Evolutionary conservation across 2,113 vertebrate genomes (phyloP).

Genomic region (Daubentonia madagascariensis): DNA sequence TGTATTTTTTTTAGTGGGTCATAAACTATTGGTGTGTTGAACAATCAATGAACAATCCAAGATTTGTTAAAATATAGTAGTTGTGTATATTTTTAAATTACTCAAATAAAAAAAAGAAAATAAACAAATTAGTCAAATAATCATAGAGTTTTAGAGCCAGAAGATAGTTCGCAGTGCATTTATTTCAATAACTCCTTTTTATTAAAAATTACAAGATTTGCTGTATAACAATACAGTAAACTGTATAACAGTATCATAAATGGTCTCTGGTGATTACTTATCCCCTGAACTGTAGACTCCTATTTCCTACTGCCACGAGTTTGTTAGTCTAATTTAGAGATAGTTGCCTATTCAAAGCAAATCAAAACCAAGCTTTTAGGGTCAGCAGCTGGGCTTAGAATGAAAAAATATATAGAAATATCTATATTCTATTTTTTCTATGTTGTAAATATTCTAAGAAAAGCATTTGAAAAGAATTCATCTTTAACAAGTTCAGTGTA

Average conservation of each 20-base stretch:
- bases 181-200: neutral
- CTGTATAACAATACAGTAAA: neutral
- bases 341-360: neutral
- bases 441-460: neutral
- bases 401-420: neutral
- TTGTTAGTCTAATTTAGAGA: neutral
- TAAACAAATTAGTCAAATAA: neutral
- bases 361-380: slow-evolving; percentile 24
- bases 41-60: neutral
- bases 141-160: neutral
- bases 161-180: neutral
- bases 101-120: too few relatives aligned
- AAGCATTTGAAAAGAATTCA: neutral
- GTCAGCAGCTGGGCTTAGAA: neutral
- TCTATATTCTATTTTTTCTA: slow-evolving; percentile 18
- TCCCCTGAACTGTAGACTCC: neutral
- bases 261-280: neutral
- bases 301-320: neutral
- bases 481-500: neutral
- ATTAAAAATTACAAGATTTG: neutral
- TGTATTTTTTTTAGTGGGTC: neutral
- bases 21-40: slow-evolving; percentile 8
- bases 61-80: neutral
- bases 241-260: neutral
- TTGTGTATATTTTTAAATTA: neutral